Evolutionary conservation across 1,140 invertebrate genomes (phyloP).

Genomic region (Pantala flavescens): DNA sequence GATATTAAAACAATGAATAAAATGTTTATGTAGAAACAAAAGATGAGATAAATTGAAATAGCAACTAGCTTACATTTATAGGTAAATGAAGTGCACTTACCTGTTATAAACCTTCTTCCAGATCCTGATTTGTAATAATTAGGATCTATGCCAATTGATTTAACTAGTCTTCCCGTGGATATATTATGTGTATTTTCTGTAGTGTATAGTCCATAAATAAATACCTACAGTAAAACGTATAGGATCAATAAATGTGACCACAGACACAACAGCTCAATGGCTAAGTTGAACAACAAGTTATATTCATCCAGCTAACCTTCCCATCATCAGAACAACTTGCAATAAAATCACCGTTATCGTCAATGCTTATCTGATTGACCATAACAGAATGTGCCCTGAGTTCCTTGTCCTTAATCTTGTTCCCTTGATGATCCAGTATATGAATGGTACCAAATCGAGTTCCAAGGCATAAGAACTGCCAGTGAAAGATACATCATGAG

Average conservation of each 20-base stretch:
- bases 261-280: too few relatives aligned
- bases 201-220: conserved; percentile 69
- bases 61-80: too few relatives aligned
- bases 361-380: conserved; percentile 91
- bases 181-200: conserved; percentile 70
- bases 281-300: too few relatives aligned
- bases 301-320: conserved; percentile 33
- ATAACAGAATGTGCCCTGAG: conserved; percentile 71
- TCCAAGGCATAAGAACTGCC: conserved; percentile 80
- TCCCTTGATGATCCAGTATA: conserved; percentile 86
- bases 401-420: conserved; percentile 61
- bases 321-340: conserved; percentile 95
- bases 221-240: conserved; percentile 28
- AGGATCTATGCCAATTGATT: conserved; percentile 83
- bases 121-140: conserved; percentile 64
- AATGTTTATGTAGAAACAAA: too few relatives aligned
- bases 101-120: conserved; percentile 72
- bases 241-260: too few relatives aligned
- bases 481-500: too few relatives aligned
- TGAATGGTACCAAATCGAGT: conserved; percentile 84
- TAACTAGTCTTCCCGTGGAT: conserved; percentile 68
- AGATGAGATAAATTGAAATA: too few relatives aligned
- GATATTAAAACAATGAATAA: too few relatives aligned
- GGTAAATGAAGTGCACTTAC: too few relatives aligned
- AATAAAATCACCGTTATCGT: conserved; percentile 79